A percentile compares a stretch with the other conserved stretches of the same genome.
phyloP scores from a whole-genome alignment of 1,140 invertebrate genomes.

The Cecropterus lyciades region DNA sequence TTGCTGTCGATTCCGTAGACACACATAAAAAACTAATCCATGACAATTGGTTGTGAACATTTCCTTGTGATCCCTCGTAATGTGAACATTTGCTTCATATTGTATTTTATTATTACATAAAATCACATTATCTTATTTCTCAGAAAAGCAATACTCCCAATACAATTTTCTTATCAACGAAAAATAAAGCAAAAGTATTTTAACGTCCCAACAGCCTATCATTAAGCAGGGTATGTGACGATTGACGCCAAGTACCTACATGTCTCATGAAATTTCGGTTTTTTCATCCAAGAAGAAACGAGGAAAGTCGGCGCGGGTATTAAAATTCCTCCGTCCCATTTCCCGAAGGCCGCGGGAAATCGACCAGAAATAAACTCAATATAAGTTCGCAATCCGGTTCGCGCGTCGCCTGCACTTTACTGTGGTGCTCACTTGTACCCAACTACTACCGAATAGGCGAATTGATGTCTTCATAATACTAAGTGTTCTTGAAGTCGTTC shows the following conservation, averaged over 20 bases:
- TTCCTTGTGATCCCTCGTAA: too few relatives aligned
- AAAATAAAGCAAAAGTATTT: background rate
- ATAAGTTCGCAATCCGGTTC: conserved; percentile 20
- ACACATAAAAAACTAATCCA: too few relatives aligned
- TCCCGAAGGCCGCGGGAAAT: conserved; percentile 21
- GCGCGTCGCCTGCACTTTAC: conserved; percentile 15
- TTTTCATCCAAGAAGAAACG: conserved; percentile 1
- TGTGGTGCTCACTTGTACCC: conserved; percentile 5
- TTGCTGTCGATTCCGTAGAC: too few relatives aligned
- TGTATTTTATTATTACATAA: too few relatives aligned
- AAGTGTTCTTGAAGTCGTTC: conserved; percentile 2
- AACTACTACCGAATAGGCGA: conserved; percentile 10
- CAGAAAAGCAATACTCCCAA: background rate
- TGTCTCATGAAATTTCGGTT: conserved; percentile 7
- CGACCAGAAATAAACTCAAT: conserved; percentile 29
- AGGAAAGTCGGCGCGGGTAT: conserved; percentile 16
- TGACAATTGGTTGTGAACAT: too few relatives aligned
- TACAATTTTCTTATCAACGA: background rate
- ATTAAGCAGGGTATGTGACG: background rate
- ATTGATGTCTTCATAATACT: conserved; percentile 13
- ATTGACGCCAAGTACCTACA: too few relatives aligned
- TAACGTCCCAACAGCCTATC: background rate
- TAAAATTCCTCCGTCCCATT: conserved; percentile 12
- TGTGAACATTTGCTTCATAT: too few relatives aligned
- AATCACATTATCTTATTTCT: too few relatives aligned